These are phyloP conservation scores for Perizoma affinitatum DNA, from an alignment of 2,888 invertebrate genomes.

Conservation along the genomic window DNA sequence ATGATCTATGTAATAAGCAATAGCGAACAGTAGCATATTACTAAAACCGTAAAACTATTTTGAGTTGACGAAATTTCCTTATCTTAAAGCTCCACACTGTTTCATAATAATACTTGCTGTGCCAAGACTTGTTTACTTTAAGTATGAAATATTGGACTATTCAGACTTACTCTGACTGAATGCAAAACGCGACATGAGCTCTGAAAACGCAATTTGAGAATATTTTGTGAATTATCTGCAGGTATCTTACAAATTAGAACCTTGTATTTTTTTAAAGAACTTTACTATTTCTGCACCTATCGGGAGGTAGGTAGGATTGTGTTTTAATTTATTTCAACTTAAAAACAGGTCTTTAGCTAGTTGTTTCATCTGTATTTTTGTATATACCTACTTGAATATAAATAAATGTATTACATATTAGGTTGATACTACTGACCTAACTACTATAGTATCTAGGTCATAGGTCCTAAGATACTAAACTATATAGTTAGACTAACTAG, in stretches of 20 bases:
- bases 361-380: not conserved
- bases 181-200: conserved; percentile 36
- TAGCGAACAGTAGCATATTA: too few species aligned
- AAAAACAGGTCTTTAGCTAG: too few species aligned
- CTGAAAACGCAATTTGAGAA: conserved; percentile 17
- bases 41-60: conserved; percentile 27
- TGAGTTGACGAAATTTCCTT: conserved; percentile 46
- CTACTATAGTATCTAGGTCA: too few species aligned
- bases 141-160: conserved; percentile 67
- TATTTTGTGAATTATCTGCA: conserved; percentile 2
- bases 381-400: too few species aligned
- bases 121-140: conserved; percentile 56
- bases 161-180: conserved; percentile 28
- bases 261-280: too few species aligned
- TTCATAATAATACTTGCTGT: conserved; percentile 33
- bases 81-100: conserved; percentile 62
- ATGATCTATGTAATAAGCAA: not conserved
- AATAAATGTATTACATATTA: too few species aligned
- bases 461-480: too few species aligned
- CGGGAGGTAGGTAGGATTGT: not conserved
- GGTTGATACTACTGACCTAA: too few species aligned
- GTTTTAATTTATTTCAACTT: not conserved
- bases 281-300: too few species aligned
- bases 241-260: not conserved
- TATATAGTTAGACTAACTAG: too few species aligned